Base-by-base conservation (phyloP, 2,888 invertebrate species). In the Nudaria mundana region DNA sequence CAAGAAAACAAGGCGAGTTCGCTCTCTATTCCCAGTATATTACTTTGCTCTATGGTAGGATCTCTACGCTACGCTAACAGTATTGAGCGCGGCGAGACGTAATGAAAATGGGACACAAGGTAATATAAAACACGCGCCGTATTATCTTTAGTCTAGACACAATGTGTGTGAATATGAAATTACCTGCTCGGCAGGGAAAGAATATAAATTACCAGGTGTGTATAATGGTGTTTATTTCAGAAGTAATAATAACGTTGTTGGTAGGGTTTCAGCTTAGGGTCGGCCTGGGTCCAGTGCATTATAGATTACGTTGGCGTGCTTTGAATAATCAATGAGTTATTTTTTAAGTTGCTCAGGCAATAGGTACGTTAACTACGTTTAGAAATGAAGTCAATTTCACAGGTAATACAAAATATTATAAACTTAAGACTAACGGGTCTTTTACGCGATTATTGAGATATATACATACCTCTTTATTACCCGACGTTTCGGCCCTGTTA, bases 291-390 rank as follows among this genome's bases (percentile, higher is more conserved):
- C 11, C 56, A 56, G 48, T 66, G 69, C 63, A 63, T 60, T 48
- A 55, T 71, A 66, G 64, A 71, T 71, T 66, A 71, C 53, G 56
- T 55, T 39, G 50, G 49, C 63, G 66, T 71, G 71, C 68, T 68
- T 66, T 75, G 71, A 75, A 78, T 77, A 71, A 65, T 59, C 61
- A 70, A 59, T 61, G 64, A 63, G 55, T 57, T 56, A 46, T 59
- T 47, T 43, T 47, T 48, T 48, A 37, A 32, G 45, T 40, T 40
- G 39, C 43, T 52, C 34, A 37, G 35, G 66, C 76, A 76, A 76
- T 76, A 77, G 71, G 76, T 73, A 60, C 40, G 44, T 36, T 43
- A 40, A n/a, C n/a, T n/a, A n/a, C n/a, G n/a, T n/a, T n/a, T n/a
- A 31, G 31, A 37, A 45, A 40, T 44, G 32, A 34, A n/a, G n/a